Base-by-base conservation (phyloP, 2,797 vertebrate genomes). In the Intellagama lesueurii region DNA sequence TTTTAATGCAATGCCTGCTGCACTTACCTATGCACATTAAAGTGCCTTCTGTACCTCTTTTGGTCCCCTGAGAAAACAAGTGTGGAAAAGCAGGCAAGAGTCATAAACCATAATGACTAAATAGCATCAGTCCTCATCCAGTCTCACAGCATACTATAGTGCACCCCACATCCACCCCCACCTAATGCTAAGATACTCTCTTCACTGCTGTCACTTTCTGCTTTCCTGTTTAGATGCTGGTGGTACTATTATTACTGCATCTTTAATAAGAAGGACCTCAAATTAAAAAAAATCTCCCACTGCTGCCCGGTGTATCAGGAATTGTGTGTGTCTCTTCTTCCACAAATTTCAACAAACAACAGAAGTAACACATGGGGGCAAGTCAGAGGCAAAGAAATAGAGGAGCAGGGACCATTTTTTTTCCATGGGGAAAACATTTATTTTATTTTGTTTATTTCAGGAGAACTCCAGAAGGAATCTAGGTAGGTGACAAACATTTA, bases 371-470 rank as follows among this genome's bases (percentile, higher is more conserved):
- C 11, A 32, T 26, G 35, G 44, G 44, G 28, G 79, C 56, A 81
- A 89, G 70, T 7, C 9, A 17, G 66, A 70, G 17, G 68, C 47
- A 85, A 22, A 82, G 32, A 76, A 76, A 82, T 30, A 44, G 32
- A 68, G 81, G 75, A 56, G 7, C 19, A 17, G 47, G 70, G 68
- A 44, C 44, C 26, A 73, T 81, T 81, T 86, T 81, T 86, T 47
- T 11, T 68, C 5, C 22, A 81, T 35, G 17, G 81, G n/a, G 44
- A 86, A 35, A 49, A 86, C 60, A 81, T 52, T 86, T 81, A 32
- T 78, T 83, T 56, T 73, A 72, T 77, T 83, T 75, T 49, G 88
- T 86, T 89, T 86, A 86, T 89, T 90, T 90, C 78, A 69, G 81
- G 73, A 82, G 84, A 77, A 79, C 47, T 24, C 73, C 26, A 22